Evolutionary conservation across 2,888 invertebrate species (phyloP).

Genomic region (Lasioglossum figueresi): DNA sequence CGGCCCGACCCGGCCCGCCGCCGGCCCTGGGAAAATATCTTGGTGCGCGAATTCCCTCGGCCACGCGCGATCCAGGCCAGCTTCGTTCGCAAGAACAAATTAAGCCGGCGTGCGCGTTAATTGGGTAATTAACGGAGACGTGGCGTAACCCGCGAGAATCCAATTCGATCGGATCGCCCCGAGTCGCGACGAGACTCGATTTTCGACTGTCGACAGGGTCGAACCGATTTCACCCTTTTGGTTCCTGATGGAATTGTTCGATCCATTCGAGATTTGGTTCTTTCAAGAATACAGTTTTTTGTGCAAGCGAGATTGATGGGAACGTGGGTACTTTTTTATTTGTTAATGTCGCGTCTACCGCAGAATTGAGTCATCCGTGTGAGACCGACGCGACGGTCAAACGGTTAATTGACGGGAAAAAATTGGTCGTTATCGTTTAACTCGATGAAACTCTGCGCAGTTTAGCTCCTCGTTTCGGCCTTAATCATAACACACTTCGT

Average conservation of each 20-base stretch:
- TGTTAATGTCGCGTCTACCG: not conserved
- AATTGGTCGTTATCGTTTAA: not conserved
- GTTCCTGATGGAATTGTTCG: not conserved
- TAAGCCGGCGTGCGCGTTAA: conserved; percentile 59
- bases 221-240: not conserved
- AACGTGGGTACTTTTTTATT: not conserved
- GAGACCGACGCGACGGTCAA: not conserved
- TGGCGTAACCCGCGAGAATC: conserved; percentile 45
- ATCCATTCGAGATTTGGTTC: not conserved
- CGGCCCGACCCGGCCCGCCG: not conserved
- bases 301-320: not conserved
- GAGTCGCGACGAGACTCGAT: conserved; percentile 4
- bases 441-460: not conserved
- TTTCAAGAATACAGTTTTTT: not conserved
- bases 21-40: conserved; percentile 56
- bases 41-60: conserved; percentile 49
- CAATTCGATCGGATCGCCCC: conserved; percentile 28
- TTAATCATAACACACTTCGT: not conserved
- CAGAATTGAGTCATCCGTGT: not conserved
- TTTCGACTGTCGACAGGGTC: not conserved
- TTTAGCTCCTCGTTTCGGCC: not conserved
- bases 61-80: conserved; percentile 48
- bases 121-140: conserved; percentile 62
- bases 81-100: conserved; percentile 52
- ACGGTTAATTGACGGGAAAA: not conserved